Evolutionary conservation across 2,888 invertebrate species (phyloP), one percentile per base, ranked within the genome.

Genomic region (Nipponacmea schrenckii): DNA sequence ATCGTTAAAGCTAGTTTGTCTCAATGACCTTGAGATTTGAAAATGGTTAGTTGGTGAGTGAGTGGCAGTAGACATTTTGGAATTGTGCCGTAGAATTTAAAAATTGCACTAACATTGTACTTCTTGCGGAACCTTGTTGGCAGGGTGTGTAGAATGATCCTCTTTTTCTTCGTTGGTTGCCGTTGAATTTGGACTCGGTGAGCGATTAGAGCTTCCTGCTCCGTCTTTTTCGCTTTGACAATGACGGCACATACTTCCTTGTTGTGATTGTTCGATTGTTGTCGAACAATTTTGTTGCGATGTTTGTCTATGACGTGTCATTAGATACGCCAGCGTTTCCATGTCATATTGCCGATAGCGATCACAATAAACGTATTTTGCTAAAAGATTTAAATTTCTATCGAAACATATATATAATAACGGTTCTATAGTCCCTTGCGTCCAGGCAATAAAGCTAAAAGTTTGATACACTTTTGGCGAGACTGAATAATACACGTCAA

Each of bases 371-470:
- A 83, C 64, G 75, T 81, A 82, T 69, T 78, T 78, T 31, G 86
- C 78, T 46, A 85, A 76, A 62, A 87, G 74, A 78, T 85, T 83
- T 64, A 88, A 79, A 71, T 86, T 83, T n/a, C 85, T 80, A 75
- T 89, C 89, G 75, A 88, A 87, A 48, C 84, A 82, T 48, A 88
- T 83, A 70, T 87, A 85, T 14, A 89, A 77, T 24, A 88, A 74
- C 10, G 89, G 88, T 71, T 88, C 87, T 15, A 89, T 75, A 12
- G 86, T 83, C 50, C 85, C 86, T 63, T 89, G 87, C 12, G 87
- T 85, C 88, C 88, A 89, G 17, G 88, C 88, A 56, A 89, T 84
- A 75, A 88, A 87, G 48, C 87, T 86, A 72, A 89, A 83, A 27
- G 86, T 81, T 76, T 87, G 87, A 80, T 89, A 89, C 15, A 88